A percentile compares a stretch with the other conserved stretches of the same genome.
These are phyloP conservation scores for Tribolium freemani DNA, from an alignment of 2,888 invertebrate genomes.

Conservation along the genomic window DNA sequence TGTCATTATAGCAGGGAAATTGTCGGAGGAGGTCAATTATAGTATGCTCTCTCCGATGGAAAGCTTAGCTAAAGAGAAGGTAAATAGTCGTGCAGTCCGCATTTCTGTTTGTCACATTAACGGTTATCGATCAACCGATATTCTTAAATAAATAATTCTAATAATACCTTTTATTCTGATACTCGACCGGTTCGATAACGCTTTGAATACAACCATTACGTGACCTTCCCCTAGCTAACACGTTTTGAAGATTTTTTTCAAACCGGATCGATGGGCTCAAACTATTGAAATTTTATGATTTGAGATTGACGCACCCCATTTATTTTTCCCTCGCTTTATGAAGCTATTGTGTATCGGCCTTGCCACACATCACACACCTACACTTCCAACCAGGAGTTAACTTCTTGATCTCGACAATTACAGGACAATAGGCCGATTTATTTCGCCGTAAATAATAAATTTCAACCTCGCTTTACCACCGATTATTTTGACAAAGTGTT, in stretches of 20 bases:
- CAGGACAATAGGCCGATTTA: conserved; percentile 27
- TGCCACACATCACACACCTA: conserved; percentile 8
- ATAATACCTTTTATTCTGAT: conserved; percentile 24
- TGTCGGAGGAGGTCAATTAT: conserved; percentile 76
- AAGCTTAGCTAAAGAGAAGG: conserved; percentile 81
- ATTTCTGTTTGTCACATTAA: conserved; percentile 21
- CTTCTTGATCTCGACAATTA: conserved; percentile 31
- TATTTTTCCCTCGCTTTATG: conserved; percentile 29
- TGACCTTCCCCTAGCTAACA: conserved; percentile 1
- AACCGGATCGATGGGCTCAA: conserved; percentile 11
- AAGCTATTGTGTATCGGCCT: conserved; percentile 14
- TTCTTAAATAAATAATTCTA: conserved; percentile 31
- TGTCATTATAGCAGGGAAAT: conserved; percentile 86
- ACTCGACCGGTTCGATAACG: conserved; percentile 13
- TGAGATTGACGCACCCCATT: conserved; percentile 16
- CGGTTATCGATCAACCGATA: conserved; percentile 12
- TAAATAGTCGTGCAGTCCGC: conserved; percentile 60
- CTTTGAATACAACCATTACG: conserved; percentile 10
- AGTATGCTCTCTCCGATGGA: conserved; percentile 77
- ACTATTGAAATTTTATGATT: conserved; percentile 24
- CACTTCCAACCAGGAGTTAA: conserved; percentile 27
- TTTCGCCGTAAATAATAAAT: conserved; percentile 34
- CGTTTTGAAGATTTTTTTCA: conserved; percentile 9
- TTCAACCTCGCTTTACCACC: conserved; percentile 11
- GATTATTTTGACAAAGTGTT: conserved; percentile 28